A percentile compares a stretch with the other conserved stretches of the same genome.
These are phyloP conservation scores for Cryptophagus acutangulus DNA, from an alignment of 2,888 invertebrate species.

Conservation along the genomic window DNA sequence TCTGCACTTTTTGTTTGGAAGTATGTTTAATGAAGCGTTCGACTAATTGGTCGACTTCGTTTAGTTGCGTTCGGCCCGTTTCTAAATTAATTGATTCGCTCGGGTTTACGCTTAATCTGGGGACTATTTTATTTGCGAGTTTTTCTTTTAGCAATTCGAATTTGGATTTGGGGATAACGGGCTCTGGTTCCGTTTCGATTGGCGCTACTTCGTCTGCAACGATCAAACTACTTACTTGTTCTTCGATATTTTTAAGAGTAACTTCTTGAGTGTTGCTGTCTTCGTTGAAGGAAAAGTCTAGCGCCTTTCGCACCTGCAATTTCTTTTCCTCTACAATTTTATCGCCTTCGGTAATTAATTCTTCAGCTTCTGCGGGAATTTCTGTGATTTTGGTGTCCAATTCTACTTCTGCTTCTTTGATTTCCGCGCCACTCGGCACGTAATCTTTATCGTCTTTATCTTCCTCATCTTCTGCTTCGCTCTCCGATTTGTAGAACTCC, in stretches of 20 bases:
- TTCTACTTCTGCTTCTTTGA: conserved; percentile 2
- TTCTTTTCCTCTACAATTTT: not conserved
- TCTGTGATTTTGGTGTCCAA: not conserved
- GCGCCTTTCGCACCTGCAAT: not conserved
- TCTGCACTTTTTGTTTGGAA: conserved; percentile 52
- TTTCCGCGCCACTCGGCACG: not conserved
- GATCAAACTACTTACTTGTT: not conserved
- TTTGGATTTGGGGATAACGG: conserved; percentile 32
- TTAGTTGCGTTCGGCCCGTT: conserved; percentile 47
- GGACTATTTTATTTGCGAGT: conserved; percentile 42
- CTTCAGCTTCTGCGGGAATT: not conserved
- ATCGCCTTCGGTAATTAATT: not conserved
- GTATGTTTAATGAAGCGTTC: conserved; percentile 68
- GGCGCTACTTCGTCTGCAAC: not conserved
- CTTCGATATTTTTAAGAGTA: not conserved
- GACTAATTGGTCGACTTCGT: conserved; percentile 63
- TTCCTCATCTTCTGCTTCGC: conserved; percentile 49
- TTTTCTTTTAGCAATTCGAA: conserved; percentile 32
- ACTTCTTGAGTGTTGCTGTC: not conserved
- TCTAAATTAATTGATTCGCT: conserved; percentile 60
- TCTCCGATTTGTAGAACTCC: conserved; percentile 70
- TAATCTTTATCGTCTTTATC: conserved; percentile 7
- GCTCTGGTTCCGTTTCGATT: not conserved
- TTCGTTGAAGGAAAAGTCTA: not conserved
- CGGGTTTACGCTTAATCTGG: conserved; percentile 53